A percentile compares a stretch with the other conserved stretches of the same genome.
phyloP scores from a whole-genome alignment of 2,797 vertebrate genomes.

The Falco columbarius region DNA sequence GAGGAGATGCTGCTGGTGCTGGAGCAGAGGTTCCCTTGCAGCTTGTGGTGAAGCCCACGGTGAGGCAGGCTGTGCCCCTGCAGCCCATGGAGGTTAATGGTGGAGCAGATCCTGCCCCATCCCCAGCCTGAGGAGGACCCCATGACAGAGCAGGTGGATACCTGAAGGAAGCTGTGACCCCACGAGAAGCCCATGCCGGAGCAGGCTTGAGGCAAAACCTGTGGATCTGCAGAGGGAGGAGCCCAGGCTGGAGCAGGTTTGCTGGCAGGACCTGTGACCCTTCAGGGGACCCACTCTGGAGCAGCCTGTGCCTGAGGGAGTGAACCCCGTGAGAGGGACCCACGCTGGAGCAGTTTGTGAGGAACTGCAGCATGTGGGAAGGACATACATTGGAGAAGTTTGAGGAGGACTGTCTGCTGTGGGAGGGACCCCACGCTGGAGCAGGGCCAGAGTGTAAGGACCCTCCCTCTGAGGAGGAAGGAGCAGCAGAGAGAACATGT shows the following conservation, averaged over 20 bases:
- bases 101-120: background rate
- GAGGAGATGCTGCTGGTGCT: too few species aligned
- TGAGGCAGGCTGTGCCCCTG: background rate
- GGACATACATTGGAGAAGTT: background rate
- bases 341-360: background rate
- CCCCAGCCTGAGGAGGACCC: background rate
- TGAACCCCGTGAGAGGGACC: too few species aligned
- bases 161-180: background rate
- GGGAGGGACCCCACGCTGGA: background rate
- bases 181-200: background rate
- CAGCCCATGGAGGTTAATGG: background rate
- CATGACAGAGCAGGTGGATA: background rate
- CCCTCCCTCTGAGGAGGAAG: background rate
- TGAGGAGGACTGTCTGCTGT: background rate
- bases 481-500: too few species aligned
- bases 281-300: fast-evolving
- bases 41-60: too few species aligned
- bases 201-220: background rate
- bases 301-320: background rate
- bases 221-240: background rate
- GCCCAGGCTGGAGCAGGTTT: background rate
- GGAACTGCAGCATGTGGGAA: background rate
- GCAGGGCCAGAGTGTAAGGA: too few species aligned
- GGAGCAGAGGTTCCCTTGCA: background rate
- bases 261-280: background rate